phyloP scores from a whole-genome alignment of 2,797 vertebrate genomes.

The Eulemur albifrons region DNA sequence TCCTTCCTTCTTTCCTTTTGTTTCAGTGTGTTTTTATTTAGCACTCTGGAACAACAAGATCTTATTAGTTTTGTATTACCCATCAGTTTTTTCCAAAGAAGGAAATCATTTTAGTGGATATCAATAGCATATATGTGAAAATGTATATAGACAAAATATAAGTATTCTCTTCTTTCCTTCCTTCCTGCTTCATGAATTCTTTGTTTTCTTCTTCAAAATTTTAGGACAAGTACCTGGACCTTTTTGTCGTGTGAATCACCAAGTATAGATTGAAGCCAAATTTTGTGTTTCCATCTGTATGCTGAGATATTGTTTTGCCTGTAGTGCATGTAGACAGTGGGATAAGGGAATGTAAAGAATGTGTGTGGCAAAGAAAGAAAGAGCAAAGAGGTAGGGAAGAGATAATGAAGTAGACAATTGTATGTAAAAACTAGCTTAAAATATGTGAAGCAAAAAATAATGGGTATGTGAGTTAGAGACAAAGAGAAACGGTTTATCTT shows the following conservation, averaged over 20 bases:
- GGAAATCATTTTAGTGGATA: constrained; percentile 85
- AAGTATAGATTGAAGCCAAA: constrained; percentile 11
- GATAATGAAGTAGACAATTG: not conserved
- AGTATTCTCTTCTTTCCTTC: not conserved
- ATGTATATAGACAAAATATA: not conserved
- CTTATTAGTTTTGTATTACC: constrained; percentile 75
- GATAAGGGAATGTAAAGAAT: not conserved
- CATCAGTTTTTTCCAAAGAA: constrained; percentile 55
- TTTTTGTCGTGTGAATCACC: not conserved
- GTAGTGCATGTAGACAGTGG: not conserved
- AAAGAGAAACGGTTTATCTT: constrained; percentile 73
- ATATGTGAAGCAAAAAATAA: constrained; percentile 72
- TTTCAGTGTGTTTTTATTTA: constrained; percentile 77
- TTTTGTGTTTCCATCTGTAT: not conserved
- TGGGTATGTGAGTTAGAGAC: constrained; percentile 52
- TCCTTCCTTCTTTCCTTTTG: not conserved
- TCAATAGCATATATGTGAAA: constrained; percentile 84
- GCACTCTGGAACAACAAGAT: constrained; percentile 85
- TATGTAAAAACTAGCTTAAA: constrained; percentile 48
- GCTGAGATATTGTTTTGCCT: not conserved
- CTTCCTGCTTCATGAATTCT: not conserved
- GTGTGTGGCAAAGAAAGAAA: not conserved
- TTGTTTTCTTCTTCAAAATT: not conserved
- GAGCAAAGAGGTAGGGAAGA: not conserved
- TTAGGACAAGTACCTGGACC: not conserved